These are phyloP conservation scores for Carettochelys insculpta DNA, from an alignment of 2,113 vertebrate species.

Conservation along the genomic window DNA sequence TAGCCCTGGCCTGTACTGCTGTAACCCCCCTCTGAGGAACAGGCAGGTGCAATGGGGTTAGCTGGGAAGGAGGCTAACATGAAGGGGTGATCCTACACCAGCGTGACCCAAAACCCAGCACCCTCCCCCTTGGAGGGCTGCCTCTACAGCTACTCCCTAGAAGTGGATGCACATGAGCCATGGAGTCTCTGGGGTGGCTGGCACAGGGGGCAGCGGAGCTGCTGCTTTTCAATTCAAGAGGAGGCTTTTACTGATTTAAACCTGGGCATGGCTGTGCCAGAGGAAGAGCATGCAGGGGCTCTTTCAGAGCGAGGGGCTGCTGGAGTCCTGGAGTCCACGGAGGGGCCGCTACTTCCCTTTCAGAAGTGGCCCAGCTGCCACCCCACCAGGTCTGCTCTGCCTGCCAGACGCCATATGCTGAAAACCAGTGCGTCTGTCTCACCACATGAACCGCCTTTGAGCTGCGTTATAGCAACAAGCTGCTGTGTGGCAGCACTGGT, in stretches of 20 bases:
- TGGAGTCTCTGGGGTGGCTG: background rate
- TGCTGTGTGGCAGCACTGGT: background rate
- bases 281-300: background rate
- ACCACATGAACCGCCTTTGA: rapidly evolving
- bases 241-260: background rate
- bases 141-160: background rate
- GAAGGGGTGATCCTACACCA: background rate
- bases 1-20: background rate
- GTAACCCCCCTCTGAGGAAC: background rate
- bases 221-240: background rate
- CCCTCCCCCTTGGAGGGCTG: background rate
- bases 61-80: background rate
- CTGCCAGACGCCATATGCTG: background rate
- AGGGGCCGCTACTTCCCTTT: background rate
- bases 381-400: background rate
- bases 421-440: no score
- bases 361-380: background rate
- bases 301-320: background rate
- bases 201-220: background rate
- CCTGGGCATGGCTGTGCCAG: background rate
- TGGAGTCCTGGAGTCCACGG: no score
- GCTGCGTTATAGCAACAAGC: background rate
- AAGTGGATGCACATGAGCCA: background rate
- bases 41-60: background rate
- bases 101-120: background rate